Evolutionary conservation across 2,888 invertebrate species (phyloP), one percentile per base, ranked within the genome.

Genomic region (Thereva nobilitata): DNA sequence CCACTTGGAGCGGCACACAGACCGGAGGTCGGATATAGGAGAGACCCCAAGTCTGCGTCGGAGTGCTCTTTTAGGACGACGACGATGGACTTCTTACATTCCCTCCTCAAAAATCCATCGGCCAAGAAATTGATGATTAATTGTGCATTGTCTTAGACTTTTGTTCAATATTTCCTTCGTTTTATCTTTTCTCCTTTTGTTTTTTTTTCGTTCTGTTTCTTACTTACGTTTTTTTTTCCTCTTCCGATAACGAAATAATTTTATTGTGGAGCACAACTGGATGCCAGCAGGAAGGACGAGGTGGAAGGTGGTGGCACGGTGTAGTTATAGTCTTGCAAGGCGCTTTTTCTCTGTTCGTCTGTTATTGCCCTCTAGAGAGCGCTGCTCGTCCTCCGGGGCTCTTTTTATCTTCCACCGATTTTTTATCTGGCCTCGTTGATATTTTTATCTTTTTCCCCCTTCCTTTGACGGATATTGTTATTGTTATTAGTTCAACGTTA

Each of bases 61-160:
- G 38, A 59, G 7, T 59, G 59, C 2, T 4, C 53, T 38, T 10
- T 53, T 35, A n/a, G 38, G 23, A 12, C 34, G 44, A n/a, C 37
- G 10, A 23, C 35, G 44, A 4, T 34, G 5, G 57, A n/a, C 40
- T 12, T 37, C 23, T 23, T 23, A 23, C 23, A 23, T 41, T n/a
- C n/a, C 59, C 59, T 44, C 47, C 49, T 47, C 12, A 12, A 47
- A 47, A 52, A 45, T 38, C 10, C 38, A 5, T 47, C 37, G 45
- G 59, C 59, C 59, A 37, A 45, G 59, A 59, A 59, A 59, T 59
- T 38, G 59, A 59, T 59, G 59, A 59, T 59, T 59, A 59, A 59
- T 59, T 59, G 59, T 59, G 59, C 47, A 59, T 59, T 59, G 59
- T 59, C 47, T 59, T 56, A 45, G 38, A 37, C 7, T 59, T 23